Base-by-base conservation (phyloP, 2,797 vertebrate genomes). In the Hemitrygon akajei region DNA sequence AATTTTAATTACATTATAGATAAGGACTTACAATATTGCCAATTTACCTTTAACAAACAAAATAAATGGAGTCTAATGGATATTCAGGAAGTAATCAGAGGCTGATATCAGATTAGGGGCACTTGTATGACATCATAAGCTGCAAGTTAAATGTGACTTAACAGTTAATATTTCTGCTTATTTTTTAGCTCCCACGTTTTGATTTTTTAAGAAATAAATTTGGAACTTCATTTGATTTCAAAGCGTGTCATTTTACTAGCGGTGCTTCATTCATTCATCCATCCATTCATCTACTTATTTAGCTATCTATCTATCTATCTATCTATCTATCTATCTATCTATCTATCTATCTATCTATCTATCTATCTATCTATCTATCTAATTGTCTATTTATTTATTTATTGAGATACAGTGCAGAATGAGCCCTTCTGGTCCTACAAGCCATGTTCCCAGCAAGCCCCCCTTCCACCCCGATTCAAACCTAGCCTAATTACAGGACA, bases 81-180 rank as follows among this genome's bases (percentile, higher is more conserved):
- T 69, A 89, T 69, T 7, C 18, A 34, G 60, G 18, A 89, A 37
- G n/a, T 89, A 11, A 22, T 89, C 69, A 69, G 63, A 89, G n/a
- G n/a, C 18, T 89, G 86, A 69, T 69, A 69, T 69, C 34, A 11
- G n/a, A 89, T 89, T 89, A 37, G 34, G 60, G 34, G 7, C 37
- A 69, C 66, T 89, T 89, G 86, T 69, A 89, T 89, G 86, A 69
- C 34, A 69, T 89, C 86, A 89, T 69, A 89, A 63, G 34, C n/a
- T 37, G 20, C 18, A 69, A 89, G 22, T 37, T 87, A 12, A 89
- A 22, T 89, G n/a, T 79, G n/a, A 63, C 3, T 89, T 37, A 66
- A 69, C n/a, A 69, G n/a, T 69, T 89, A 89, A 37, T 37, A 34
- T 89, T 89, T 10, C 63, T 69, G 63, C 63, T 7, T 20, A 89